Base-by-base conservation (phyloP, 2,113 vertebrate species). In the Cairina moschata region DNA sequence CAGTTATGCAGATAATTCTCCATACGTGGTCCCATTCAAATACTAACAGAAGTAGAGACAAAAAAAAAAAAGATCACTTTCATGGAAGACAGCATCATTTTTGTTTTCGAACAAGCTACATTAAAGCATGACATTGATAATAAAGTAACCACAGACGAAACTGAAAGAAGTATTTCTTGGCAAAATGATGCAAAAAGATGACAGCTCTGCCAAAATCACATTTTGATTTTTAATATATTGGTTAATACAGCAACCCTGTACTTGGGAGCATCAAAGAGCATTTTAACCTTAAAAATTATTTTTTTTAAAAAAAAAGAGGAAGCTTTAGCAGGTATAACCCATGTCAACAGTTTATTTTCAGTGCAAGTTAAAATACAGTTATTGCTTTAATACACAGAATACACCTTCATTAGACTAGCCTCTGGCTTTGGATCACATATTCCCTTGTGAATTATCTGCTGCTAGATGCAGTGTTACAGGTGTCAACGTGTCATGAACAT, bases 261-360 rank as follows among this genome's bases (percentile, higher is more conserved):
- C 21, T 62, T 9, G 22, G 46, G 38, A 93, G 11, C 15, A 54
- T 29, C 17, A 62, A 74, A 71, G 60, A 32, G 44, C 17, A 68
- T 48, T 76, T 91, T 68, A 75, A 75, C 42, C 17, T 75, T 77
- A 63, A 83, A 55, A 87, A 77, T 40, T 40, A 40, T 40, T 40
- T 36, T 36, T 38, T 38, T 38, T 38, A 16, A 44, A 44, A 44
- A 6, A 83, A 42, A 60, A 75, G 42, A 76, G 71, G 92, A 96
- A 96, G 52, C 92, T 93, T 93, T 96, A 92, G 74, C 66, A 91
- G 73, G 81, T 91, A 84, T 38, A 94, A 94, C 76, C 93, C 93
- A 95, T 26, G 62, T 92, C 80, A 96, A 91, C 6, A 91, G 83
- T 96, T 97, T 96, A 96, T 96, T 96, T 94, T 71, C 86, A 97